Evolutionary conservation across 2,113 vertebrate genomes (phyloP).

Genomic region (Blennius ocellaris): DNA sequence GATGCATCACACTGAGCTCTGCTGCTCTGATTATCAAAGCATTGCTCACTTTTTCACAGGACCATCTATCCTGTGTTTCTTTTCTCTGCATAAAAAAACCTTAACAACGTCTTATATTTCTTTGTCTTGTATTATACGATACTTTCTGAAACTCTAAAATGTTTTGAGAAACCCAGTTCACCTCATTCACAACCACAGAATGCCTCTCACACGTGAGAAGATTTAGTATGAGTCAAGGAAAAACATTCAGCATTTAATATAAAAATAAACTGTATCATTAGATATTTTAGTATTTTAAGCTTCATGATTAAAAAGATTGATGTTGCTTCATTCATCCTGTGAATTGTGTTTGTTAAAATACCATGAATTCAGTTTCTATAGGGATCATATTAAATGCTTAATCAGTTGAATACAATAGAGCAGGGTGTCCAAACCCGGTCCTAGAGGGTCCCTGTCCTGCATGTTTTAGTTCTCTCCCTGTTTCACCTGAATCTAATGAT

Average conservation of each 20-base stretch:
- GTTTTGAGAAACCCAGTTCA: slow-evolving; percentile 15
- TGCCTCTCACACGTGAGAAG: background rate
- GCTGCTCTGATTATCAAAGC: slow-evolving; percentile 12
- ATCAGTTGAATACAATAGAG: background rate
- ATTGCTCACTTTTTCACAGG: slow-evolving; percentile 11
- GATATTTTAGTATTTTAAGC: background rate
- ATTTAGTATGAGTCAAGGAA: background rate
- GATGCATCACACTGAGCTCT: slow-evolving; percentile 29
- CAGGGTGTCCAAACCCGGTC: too few species aligned
- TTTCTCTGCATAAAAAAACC: slow-evolving; percentile 10
- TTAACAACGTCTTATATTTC: background rate
- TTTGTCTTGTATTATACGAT: background rate
- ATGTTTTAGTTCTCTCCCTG: too few species aligned
- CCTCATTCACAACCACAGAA: background rate
- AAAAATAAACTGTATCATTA: background rate
- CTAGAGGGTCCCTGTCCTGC: too few species aligned
- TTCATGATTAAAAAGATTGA: too few species aligned
- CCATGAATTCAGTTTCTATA: background rate
- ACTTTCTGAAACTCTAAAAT: background rate
- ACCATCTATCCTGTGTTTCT: background rate
- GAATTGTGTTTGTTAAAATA: background rate
- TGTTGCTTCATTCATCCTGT: too few species aligned
- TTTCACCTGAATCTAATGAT: too few species aligned
- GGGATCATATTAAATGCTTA: background rate
- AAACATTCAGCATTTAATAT: background rate